phyloP scores from a whole-genome alignment of 2,888 invertebrate species.

The Conops quadrifasciatus region DNA sequence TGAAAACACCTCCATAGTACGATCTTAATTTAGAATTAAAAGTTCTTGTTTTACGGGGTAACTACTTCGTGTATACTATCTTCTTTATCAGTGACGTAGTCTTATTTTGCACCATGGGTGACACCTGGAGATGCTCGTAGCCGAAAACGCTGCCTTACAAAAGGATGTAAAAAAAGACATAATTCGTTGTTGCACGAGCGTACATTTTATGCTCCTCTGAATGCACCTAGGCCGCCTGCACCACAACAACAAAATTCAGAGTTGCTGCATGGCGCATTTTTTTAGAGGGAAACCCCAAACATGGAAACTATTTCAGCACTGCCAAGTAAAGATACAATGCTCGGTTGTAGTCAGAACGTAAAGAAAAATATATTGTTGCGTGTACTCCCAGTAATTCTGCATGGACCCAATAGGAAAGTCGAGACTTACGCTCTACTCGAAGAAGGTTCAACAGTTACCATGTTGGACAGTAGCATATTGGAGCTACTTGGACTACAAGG shows the following conservation, averaged over 20 bases:
- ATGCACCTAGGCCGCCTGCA: slow-evolving; percentile 36
- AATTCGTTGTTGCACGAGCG: slow-evolving; percentile 22
- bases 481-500: slow-evolving; percentile 38
- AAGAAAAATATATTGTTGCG: background rate
- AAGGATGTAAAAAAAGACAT: slow-evolving; percentile 21
- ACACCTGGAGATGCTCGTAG: background rate
- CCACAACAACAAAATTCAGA: slow-evolving; percentile 4
- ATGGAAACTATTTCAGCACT: background rate
- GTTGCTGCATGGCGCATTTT: no score
- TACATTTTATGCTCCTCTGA: slow-evolving; percentile 34
- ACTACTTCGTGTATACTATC: no score
- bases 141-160: slow-evolving; percentile 8
- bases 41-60: no score
- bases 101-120: slow-evolving; percentile 24
- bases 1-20: no score
- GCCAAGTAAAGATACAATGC: background rate
- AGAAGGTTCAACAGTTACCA: background rate
- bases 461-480: slow-evolving; percentile 34
- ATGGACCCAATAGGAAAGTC: no score
- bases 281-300: background rate
- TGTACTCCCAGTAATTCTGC: no score
- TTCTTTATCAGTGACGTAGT: no score
- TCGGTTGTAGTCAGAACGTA: background rate
- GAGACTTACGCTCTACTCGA: no score
- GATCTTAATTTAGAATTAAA: no score